phyloP scores from a whole-genome alignment of 2,888 invertebrate species.

The Leucophenga montana region DNA sequence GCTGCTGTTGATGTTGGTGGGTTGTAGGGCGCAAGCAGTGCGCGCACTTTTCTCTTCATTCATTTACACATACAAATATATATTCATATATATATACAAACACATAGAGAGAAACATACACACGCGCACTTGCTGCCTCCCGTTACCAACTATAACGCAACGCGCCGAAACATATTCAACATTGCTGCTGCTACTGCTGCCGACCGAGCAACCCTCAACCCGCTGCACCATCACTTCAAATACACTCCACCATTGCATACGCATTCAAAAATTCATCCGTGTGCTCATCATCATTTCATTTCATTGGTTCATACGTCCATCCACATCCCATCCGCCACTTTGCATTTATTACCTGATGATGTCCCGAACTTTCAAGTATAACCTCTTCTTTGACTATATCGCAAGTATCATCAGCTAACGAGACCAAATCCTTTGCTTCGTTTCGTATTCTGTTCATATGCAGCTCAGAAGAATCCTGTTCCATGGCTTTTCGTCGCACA shows the following conservation, averaged over 20 bases:
- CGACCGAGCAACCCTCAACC: conserved; percentile 28
- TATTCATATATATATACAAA: conserved; percentile 35
- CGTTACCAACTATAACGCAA: not conserved
- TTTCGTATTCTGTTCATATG: conserved; percentile 68
- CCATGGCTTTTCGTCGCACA: conserved; percentile 54
- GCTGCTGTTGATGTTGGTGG: conserved; percentile 44
- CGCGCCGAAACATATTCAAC: conserved; percentile 14
- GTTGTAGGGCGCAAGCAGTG: conserved; percentile 59
- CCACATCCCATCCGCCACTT: conserved; percentile 34
- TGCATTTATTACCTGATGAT: conserved; percentile 54
- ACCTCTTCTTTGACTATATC: conserved; percentile 70
- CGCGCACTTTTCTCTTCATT: conserved; percentile 58
- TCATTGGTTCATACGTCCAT: conserved; percentile 33
- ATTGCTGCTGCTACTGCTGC: conserved; percentile 41
- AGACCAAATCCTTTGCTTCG: conserved; percentile 65
- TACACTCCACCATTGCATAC: conserved; percentile 40
- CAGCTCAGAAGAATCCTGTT: conserved; percentile 69
- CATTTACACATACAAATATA: conserved; percentile 46
- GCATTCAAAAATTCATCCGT: conserved; percentile 5
- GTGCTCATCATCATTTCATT: conserved; percentile 43
- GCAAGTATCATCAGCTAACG: conserved; percentile 65
- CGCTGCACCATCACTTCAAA: conserved; percentile 36
- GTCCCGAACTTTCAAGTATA: conserved; percentile 64
- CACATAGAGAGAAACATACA: conserved; percentile 9
- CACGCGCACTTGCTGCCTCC: too few relatives aligned